Evolutionary conservation across 2,797 vertebrate genomes (phyloP).

Genomic region (Microcaecilia unicolor): DNA sequence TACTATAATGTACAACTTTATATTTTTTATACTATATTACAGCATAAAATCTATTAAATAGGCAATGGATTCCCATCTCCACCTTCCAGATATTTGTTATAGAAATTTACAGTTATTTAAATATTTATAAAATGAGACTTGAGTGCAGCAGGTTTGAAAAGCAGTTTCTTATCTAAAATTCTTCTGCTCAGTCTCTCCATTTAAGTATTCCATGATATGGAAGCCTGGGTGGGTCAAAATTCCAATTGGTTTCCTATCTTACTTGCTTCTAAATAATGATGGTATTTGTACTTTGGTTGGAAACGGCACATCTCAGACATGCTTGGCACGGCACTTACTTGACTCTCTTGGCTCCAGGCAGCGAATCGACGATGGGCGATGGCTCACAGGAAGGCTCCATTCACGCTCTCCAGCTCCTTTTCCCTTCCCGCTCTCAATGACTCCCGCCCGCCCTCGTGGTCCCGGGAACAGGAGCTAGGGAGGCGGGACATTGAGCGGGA

Average conservation of each 20-base stretch:
- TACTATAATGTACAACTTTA: conserved; percentile 29
- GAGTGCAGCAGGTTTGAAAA: conserved; percentile 52
- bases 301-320: no score
- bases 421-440: no score
- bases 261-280: conserved; percentile 34
- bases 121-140: conserved; percentile 62
- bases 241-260: conserved; percentile 31
- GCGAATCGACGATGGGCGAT: no score
- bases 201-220: conserved; percentile 21
- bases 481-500: no score
- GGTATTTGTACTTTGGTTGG: no score
- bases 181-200: conserved; percentile 9
- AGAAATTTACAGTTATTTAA: conserved; percentile 60
- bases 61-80: conserved; percentile 28
- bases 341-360: no score
- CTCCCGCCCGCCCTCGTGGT: no score
- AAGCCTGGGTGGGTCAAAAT: conserved; percentile 35
- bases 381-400: no score
- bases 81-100: conserved; percentile 44
- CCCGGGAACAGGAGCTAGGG: no score
- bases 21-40: conserved; percentile 25
- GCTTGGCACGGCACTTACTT: no score
- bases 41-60: conserved; percentile 31
- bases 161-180: conserved; percentile 51
- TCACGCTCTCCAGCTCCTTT: no score